These are phyloP conservation scores for Psittacula cyanocephala DNA, from an alignment of 2,113 vertebrate genomes.

Conservation along the genomic window DNA sequence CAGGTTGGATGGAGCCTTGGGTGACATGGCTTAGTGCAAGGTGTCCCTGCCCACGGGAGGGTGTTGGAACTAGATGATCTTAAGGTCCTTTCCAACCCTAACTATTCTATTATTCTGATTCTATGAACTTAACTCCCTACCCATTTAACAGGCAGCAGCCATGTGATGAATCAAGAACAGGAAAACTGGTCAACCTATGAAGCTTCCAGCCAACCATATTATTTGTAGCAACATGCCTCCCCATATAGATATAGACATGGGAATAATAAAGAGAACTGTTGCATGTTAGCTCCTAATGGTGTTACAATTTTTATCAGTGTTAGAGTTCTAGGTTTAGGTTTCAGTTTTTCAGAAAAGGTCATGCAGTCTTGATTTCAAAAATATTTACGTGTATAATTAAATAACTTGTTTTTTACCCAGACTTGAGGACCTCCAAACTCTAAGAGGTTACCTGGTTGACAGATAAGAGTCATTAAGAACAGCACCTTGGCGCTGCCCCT, in stretches of 20 bases:
- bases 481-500: too few relatives aligned
- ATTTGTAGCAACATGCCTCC: background rate
- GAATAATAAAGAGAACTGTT: background rate
- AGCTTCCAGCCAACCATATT: background rate
- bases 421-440: background rate
- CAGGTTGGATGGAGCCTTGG: too few relatives aligned
- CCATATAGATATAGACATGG: background rate
- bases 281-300: background rate
- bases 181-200: background rate
- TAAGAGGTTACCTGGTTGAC: background rate
- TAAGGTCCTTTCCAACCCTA: too few relatives aligned
- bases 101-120: too few relatives aligned
- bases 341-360: background rate
- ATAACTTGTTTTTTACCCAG: background rate
- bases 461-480: background rate
- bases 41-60: too few relatives aligned
- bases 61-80: too few relatives aligned
- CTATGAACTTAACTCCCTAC: background rate
- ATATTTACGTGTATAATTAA: background rate
- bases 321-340: background rate
- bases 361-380: background rate
- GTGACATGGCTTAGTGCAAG: too few relatives aligned
- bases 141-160: background rate
- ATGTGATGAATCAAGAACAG: background rate
- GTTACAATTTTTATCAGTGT: background rate